phyloP scores from a whole-genome alignment of 1,140 invertebrate genomes.

The Nasonia giraulti region DNA sequence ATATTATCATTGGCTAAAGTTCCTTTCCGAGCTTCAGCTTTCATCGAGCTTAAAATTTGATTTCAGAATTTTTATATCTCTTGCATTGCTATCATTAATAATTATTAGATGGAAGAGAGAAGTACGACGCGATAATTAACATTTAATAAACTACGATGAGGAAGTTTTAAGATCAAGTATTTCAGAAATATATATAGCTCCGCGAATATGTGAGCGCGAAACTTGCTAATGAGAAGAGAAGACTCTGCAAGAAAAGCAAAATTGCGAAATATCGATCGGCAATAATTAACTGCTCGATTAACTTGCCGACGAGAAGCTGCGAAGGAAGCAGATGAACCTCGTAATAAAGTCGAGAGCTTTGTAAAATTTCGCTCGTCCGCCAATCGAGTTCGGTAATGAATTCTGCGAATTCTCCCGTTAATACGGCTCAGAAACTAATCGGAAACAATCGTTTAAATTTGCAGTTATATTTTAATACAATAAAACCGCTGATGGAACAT shows the following conservation, averaged over 20 bases:
- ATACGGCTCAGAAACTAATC: conserved; percentile 32
- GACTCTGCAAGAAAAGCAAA: conserved; percentile 46
- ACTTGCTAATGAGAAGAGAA: conserved; percentile 37
- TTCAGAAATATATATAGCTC: conserved; percentile 1
- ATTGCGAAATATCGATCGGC: conserved; percentile 43
- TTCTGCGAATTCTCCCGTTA: conserved; percentile 26
- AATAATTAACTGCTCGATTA: conserved; percentile 52
- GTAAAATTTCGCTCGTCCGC: not conserved
- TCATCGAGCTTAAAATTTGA: too few relatives aligned
- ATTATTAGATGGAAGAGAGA: too few relatives aligned
- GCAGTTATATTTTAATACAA: too few relatives aligned
- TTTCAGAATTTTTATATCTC: too few relatives aligned
- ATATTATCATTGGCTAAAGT: too few relatives aligned
- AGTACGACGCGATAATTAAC: not conserved
- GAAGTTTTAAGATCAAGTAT: conserved; percentile 28
- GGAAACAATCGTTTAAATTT: not conserved
- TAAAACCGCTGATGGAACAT: too few relatives aligned
- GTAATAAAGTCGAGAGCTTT: conserved; percentile 35
- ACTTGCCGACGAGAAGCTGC: conserved; percentile 17
- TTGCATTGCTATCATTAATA: too few relatives aligned
- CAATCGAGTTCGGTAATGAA: conserved; percentile 24
- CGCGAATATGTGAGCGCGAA: conserved; percentile 25
- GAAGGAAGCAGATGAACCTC: conserved; percentile 43
- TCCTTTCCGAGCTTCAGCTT: too few relatives aligned
- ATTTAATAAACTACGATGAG: conserved; percentile 21